phyloP scores from a whole-genome alignment of 2,888 invertebrate genomes.

The Drosophila imparisetae region DNA sequence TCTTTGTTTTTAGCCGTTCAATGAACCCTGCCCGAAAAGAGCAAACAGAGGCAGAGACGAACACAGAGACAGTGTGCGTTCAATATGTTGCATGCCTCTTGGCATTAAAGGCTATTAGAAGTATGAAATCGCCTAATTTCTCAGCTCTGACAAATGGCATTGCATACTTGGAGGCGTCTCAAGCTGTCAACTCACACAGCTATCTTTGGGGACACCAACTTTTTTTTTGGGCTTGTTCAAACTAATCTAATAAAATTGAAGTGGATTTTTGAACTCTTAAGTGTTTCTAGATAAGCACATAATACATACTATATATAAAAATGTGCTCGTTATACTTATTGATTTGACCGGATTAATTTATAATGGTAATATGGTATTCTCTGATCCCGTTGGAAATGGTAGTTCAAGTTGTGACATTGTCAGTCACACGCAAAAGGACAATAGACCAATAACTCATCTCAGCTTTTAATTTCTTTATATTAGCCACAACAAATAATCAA shows the following conservation, averaged over 20 bases:
- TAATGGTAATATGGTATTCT: neutral
- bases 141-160: conserved; percentile 13
- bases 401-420: too few relatives aligned
- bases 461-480: too few relatives aligned
- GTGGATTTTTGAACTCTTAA: conserved; percentile 33
- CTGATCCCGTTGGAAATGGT: too few relatives aligned
- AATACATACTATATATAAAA: neutral
- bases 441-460: too few relatives aligned
- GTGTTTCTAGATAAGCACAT: neutral
- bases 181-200: neutral
- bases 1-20: conserved; percentile 2
- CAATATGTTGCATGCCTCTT: conserved; percentile 29
- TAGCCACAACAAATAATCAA: neutral
- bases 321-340: neutral
- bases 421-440: too few relatives aligned
- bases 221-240: conserved; percentile 10
- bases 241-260: conserved; percentile 40
- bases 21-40: conserved; percentile 17
- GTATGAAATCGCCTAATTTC: conserved; percentile 6
- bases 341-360: neutral
- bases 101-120: conserved; percentile 21
- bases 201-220: neutral
- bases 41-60: conserved; percentile 1
- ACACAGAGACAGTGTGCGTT: conserved; percentile 4
- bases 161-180: conserved; percentile 14